Evolutionary conservation across 2,888 invertebrate species (phyloP), one percentile per base, ranked within the genome.

Genomic region (Piscicola geometra): DNA sequence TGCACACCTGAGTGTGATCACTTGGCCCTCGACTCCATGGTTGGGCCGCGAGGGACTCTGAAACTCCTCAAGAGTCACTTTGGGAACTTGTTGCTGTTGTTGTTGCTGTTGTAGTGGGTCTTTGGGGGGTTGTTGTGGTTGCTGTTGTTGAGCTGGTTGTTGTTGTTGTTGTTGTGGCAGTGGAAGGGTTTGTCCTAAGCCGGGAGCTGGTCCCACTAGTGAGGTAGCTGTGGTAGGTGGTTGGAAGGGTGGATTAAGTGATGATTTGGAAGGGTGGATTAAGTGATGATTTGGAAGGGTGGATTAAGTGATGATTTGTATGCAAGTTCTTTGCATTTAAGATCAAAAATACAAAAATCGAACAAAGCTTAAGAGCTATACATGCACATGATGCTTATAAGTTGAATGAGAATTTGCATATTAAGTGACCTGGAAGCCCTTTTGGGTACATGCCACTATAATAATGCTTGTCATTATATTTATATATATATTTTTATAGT

Each of bases 11-110:
- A 99, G 90, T 83, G 93, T 91, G 82, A 99, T 99, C 72, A 94
- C 92, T 78, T 97, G 90, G 75, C 99, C 99, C 87, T 99, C 98
- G 79, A 93, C 91, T 76, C 99, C 99, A 81, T 96, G 90, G 87
- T 97, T 97, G 79, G 99, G 99, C 80, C 99, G 79, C 1, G 82
- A 79, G 18, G 85, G 85, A 69, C 80, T 80, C 67, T 78, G 74
- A 70, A 80, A 80, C 60, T 79, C 79, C 21, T 67, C 74, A 1
- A 47, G 36, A 33, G 72, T 5, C 15, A 41, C 41, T 41, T 41
- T 41, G 47, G 5, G 52, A 50, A 28, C 30, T 41, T 71, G 35
- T 41, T 41, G 71, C 35, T 64, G 64, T 64, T 64, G 64, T 28
- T n/a, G 64, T 21, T 32, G 33, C 32, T 67, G 28, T 12, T 28